Conservation (phyloP, 2,888 invertebrate species). For the Campaea margaritaria region DNA sequence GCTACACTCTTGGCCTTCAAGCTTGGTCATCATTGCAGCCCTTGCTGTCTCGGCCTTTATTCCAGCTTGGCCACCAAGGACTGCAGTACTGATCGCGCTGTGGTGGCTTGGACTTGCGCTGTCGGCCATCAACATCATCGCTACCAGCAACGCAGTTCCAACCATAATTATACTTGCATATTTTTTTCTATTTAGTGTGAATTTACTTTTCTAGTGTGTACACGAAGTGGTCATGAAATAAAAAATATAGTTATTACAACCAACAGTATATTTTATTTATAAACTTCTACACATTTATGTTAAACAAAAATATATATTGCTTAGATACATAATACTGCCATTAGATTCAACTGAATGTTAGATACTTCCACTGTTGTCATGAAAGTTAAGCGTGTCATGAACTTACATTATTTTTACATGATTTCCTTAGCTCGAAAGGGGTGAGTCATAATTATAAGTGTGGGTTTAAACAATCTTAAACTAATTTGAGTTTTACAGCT, state of each 20-base stretch:
- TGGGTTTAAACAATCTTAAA: no score
- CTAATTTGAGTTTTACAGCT: no score
- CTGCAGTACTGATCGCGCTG: no score
- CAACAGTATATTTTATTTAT: constrained; percentile 83
- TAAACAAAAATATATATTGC: constrained; percentile 77
- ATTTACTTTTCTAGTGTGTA: constrained; percentile 8
- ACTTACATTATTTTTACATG: background rate
- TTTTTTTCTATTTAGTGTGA: background rate
- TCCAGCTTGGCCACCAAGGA: no score
- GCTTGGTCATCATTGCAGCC: no score
- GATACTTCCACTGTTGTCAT: constrained; percentile 40
- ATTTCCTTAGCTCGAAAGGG: background rate
- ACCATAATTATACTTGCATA: background rate
- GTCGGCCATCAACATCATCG: no score
- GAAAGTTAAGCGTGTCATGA: background rate
- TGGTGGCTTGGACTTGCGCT: no score
- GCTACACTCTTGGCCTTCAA: no score
- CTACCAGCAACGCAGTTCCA: background rate
- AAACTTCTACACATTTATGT: constrained; percentile 77
- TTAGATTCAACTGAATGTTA: constrained; percentile 59
- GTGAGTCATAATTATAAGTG: no score
- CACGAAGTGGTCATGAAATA: constrained; percentile 33
- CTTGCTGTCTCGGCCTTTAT: no score
- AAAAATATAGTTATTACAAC: constrained; percentile 66
- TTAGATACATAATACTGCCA: constrained; percentile 77